Percentiles rank a stretch among this genome's conserved stretches.
phyloP scores from a whole-genome alignment of 2,113 vertebrate species.

The Plecturocebus donacophilus region DNA sequence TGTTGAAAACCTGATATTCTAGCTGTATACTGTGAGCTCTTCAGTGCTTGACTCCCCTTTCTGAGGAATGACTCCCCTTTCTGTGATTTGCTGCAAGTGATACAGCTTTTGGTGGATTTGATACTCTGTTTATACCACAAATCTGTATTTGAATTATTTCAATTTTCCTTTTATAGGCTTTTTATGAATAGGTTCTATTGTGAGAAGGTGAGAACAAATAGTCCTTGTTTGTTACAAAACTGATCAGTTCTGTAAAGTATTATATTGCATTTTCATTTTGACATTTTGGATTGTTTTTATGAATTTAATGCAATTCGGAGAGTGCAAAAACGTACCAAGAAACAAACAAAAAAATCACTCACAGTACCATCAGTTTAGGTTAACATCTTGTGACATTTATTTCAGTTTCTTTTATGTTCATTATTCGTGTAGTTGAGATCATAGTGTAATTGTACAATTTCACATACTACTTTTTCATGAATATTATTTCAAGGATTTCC shows the following conservation, averaged over 20 bases:
- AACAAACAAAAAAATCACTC: not conserved
- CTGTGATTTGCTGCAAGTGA: not conserved
- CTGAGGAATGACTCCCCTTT: not conserved
- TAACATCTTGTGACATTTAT: not conserved
- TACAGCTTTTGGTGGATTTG: not conserved
- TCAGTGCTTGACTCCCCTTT: not conserved
- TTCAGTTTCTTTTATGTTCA: not conserved
- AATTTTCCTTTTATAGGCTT: not conserved
- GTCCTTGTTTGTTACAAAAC: not conserved
- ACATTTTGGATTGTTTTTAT: not conserved
- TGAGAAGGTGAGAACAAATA: not conserved
- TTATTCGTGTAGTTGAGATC: not conserved
- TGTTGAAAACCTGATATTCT: not conserved
- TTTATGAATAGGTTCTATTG: not conserved
- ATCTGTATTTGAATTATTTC: not conserved
- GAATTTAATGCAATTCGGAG: not conserved
- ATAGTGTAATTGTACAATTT: not conserved
- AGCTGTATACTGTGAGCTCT: not conserved
- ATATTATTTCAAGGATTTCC: not conserved
- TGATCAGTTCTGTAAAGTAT: not conserved
- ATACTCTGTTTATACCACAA: not conserved
- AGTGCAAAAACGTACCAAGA: not conserved
- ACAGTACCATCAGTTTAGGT: not conserved
- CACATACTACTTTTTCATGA: not conserved
- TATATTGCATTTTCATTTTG: slow-evolving; percentile 6